phyloP scores from a whole-genome alignment of 2,797 vertebrate species.

The Phrynocephalus guinanensis region DNA sequence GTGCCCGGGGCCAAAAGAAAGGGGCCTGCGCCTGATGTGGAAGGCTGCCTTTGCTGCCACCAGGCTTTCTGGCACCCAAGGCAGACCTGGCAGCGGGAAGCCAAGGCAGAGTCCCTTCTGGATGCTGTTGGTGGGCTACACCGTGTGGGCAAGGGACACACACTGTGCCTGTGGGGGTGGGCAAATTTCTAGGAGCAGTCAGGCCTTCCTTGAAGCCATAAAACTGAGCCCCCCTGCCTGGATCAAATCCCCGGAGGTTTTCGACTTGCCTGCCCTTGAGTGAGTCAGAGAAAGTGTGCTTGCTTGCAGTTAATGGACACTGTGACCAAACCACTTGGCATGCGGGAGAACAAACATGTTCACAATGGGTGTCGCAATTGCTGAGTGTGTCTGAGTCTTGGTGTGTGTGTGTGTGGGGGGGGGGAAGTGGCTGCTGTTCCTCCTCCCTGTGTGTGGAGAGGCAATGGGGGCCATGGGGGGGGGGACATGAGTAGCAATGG shows the following conservation, averaged over 20 bases:
- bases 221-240: background rate
- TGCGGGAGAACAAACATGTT: constrained; percentile 27
- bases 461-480: constrained; percentile 18
- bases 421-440: background rate
- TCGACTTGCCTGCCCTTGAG: too few relatives aligned
- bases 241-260: constrained; percentile 35
- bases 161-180: too few relatives aligned
- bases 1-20: background rate
- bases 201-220: too few relatives aligned
- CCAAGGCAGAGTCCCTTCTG: too few relatives aligned
- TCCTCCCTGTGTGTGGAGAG: background rate
- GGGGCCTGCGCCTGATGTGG: too few relatives aligned
- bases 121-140: too few relatives aligned
- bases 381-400: background rate
- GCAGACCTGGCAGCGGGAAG: background rate
- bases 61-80: background rate
- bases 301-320: constrained; percentile 66
- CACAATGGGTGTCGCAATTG: constrained; percentile 35
- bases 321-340: constrained; percentile 45
- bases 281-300: too few relatives aligned
- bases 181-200: background rate
- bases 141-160: too few relatives aligned
- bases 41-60: background rate
- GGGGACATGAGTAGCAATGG: too few relatives aligned
- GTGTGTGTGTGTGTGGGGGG: background rate